Evolutionary conservation across 2,113 vertebrate genomes (phyloP).

Genomic region (Eonycteris spelaea): DNA sequence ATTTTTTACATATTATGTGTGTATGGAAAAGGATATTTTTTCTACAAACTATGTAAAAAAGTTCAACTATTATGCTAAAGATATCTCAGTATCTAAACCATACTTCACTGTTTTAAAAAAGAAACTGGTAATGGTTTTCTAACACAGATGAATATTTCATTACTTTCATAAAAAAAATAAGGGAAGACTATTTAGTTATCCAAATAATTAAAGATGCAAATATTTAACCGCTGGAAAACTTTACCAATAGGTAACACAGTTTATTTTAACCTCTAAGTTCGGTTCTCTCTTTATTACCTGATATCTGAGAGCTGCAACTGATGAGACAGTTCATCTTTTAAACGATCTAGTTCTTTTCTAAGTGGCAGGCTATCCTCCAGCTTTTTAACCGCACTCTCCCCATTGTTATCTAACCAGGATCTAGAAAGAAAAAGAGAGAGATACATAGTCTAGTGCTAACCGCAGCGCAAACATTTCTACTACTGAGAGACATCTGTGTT

Average conservation of each 20-base stretch:
- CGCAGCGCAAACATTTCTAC: neutral
- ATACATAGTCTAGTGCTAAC: neutral
- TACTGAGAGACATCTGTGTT: neutral
- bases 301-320: slow-evolving; percentile 90
- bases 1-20: neutral
- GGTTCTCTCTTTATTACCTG: slow-evolving; percentile 83
- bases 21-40: neutral
- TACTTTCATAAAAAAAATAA: neutral
- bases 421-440: slow-evolving; percentile 75
- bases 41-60: neutral
- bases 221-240: neutral
- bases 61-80: neutral
- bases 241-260: neutral
- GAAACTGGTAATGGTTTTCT: neutral
- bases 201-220: neutral
- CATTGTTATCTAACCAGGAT: slow-evolving; percentile 91
- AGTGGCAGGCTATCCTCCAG: slow-evolving; percentile 89
- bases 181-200: neutral
- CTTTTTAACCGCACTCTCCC: slow-evolving; percentile 86
- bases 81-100: neutral
- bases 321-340: slow-evolving; percentile 88
- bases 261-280: neutral
- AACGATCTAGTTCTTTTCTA: slow-evolving; percentile 88
- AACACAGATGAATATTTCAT: neutral
- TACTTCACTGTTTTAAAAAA: slow-evolving; percentile 25